Evolutionary conservation across 2,113 vertebrate genomes (phyloP), one percentile per base, ranked within the genome.

Genomic region (Saccopteryx bilineata): DNA sequence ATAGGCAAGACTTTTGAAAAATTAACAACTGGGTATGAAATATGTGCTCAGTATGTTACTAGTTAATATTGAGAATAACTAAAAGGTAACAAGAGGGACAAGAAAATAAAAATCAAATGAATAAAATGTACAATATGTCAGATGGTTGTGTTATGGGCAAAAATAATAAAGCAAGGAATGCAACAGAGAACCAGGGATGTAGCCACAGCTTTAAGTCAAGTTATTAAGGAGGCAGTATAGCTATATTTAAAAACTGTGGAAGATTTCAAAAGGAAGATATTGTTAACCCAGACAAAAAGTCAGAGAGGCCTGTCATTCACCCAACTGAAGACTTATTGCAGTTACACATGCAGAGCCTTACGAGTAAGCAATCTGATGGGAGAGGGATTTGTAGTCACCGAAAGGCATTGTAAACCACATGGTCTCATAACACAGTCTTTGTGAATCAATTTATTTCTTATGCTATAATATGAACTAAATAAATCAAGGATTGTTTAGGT

Each of bases 261-360:
- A 5, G 15, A 8, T 46, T 46, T 61, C 72, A 28, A 26, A 24
- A 72, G 85, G 52, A 74, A 87, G 82, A 39, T 9, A 0, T 50
- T 71, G 2, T 60, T 14, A 86, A 48, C 39, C 11, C 14, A 68
- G 86, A 24, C 17, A 17, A 11, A 24, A n/a, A 54, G 4, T 87
- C 31, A 79, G 82, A 75, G 56, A 75, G 56, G 39, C 39, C 58
- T 80, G 31, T 58, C 26, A 3, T 60, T 74, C 96, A 97, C 93
- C 96, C 97, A 96, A 96, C 24, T 94, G 92, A 15, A 97, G 95
- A 93, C 96, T 98, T 97, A 98, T 96, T 96, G 94, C 97, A 95
- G 93, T 96, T 97, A 96, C 98, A 97, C 96, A 97, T 87, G 96
- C 91, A 98, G 97, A 98, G 95, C 85, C 92, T 88, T 95, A 98